Evolutionary conservation across 2,888 invertebrate genomes (phyloP).

Genomic region (Parascotia fuliginaria): DNA sequence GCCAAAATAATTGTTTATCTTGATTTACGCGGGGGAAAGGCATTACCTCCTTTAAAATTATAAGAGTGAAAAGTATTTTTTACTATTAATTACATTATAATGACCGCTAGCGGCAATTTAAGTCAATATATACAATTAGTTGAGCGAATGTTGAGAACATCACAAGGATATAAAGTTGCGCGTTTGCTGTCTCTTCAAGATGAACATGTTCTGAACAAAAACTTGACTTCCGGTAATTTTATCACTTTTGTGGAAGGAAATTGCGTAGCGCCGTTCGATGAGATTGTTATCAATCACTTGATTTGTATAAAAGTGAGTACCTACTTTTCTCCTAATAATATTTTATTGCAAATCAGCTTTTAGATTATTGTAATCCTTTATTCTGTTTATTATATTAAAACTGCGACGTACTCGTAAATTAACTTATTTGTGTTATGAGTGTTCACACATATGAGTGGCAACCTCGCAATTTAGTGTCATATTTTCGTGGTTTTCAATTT

Average conservation of each 20-base stretch:
- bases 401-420: too few species aligned
- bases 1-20: neutral
- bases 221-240: constrained; percentile 89
- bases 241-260: constrained; percentile 89
- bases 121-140: constrained; percentile 81
- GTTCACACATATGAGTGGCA: too few species aligned
- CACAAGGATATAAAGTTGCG: constrained; percentile 87
- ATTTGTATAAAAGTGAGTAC: constrained; percentile 86
- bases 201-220: constrained; percentile 89
- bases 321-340: neutral
- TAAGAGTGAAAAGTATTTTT: neutral
- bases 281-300: constrained; percentile 91
- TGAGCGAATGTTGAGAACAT: constrained; percentile 87
- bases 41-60: neutral
- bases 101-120: constrained; percentile 56
- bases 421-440: too few species aligned
- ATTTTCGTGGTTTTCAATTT: too few species aligned
- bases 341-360: too few species aligned
- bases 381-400: too few species aligned
- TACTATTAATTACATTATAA: constrained; percentile 11
- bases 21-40: neutral
- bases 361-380: too few species aligned
- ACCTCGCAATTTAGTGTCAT: too few species aligned
- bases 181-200: constrained; percentile 88
- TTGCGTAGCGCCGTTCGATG: constrained; percentile 90